phyloP scores from a whole-genome alignment of 2,797 vertebrate species.

The Falco concolor region DNA sequence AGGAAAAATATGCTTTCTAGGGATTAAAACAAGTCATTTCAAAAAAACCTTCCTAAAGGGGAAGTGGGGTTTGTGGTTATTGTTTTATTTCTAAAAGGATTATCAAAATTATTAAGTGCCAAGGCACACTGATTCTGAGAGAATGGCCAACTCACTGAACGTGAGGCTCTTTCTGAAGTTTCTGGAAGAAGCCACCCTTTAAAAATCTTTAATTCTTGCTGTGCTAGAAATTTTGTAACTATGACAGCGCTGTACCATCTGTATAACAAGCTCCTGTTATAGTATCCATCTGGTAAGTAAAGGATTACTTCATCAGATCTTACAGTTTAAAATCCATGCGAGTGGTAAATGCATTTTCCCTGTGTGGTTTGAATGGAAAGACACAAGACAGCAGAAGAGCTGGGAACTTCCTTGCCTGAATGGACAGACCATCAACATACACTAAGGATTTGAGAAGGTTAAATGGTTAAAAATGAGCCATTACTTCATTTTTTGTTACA shows the following conservation, averaged over 20 bases:
- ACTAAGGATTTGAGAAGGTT: background rate
- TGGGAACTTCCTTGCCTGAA: background rate
- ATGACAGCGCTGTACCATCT: background rate
- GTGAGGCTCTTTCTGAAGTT: background rate
- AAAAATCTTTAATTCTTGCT: background rate
- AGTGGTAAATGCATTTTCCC: background rate
- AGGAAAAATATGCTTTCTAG: background rate
- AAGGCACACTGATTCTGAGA: background rate
- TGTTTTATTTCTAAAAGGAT: background rate
- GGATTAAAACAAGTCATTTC: background rate
- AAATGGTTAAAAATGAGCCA: background rate
- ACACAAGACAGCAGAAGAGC: background rate
- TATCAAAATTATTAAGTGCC: background rate
- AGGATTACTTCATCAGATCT: background rate
- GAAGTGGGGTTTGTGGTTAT: background rate
- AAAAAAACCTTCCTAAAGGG: background rate
- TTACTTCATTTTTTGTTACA: background rate
- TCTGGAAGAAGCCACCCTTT: background rate
- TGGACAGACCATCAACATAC: background rate
- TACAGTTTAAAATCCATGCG: background rate
- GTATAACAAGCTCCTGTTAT: background rate
- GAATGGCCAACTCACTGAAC: background rate
- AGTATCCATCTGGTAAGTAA: background rate
- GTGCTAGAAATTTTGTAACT: background rate
- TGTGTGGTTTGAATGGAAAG: background rate